A percentile compares a stretch with the other conserved stretches of the same genome.
phyloP scores from a whole-genome alignment of 2,113 vertebrate genomes.

The Aegithalos caudatus region DNA sequence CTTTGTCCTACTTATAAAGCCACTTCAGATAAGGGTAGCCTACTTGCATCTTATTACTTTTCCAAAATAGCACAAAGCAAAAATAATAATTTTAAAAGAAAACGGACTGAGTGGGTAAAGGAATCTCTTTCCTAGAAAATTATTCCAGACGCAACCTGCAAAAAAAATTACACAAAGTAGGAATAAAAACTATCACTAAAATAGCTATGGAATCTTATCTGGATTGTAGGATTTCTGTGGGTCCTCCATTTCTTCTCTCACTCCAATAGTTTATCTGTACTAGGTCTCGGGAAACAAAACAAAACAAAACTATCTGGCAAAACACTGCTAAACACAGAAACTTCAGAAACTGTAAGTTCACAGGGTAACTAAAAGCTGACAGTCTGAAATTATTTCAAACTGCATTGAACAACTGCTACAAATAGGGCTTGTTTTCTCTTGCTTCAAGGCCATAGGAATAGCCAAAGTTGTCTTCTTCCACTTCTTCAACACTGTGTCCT shows the following conservation, averaged over 20 bases:
- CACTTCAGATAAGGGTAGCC: conserved; percentile 52
- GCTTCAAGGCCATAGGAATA: neutral
- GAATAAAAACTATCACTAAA: neutral
- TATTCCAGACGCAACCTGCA: neutral
- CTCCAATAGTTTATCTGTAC: neutral
- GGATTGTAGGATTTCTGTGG: neutral
- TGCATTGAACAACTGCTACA: neutral
- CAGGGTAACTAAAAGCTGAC: neutral
- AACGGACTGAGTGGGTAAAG: neutral
- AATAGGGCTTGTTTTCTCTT: neutral
- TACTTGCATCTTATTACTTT: conserved; percentile 64
- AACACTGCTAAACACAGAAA: neutral
- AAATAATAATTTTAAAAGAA: neutral
- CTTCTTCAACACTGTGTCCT: neutral
- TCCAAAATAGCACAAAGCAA: conserved; percentile 31
- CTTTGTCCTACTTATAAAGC: conserved; percentile 57
- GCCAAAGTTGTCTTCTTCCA: neutral
- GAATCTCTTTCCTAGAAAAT: conserved; percentile 37
- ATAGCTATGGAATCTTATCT: neutral
- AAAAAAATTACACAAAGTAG: neutral
- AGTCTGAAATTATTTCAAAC: neutral
- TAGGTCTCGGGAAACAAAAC: neutral
- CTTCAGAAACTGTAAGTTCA: neutral
- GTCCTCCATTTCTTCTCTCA: neutral
- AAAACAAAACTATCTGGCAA: neutral